A percentile compares a stretch with the other conserved stretches of the same genome.
Conservation (phyloP, 1,140 invertebrate genomes). For the Hypsibius dujardini region DNA sequence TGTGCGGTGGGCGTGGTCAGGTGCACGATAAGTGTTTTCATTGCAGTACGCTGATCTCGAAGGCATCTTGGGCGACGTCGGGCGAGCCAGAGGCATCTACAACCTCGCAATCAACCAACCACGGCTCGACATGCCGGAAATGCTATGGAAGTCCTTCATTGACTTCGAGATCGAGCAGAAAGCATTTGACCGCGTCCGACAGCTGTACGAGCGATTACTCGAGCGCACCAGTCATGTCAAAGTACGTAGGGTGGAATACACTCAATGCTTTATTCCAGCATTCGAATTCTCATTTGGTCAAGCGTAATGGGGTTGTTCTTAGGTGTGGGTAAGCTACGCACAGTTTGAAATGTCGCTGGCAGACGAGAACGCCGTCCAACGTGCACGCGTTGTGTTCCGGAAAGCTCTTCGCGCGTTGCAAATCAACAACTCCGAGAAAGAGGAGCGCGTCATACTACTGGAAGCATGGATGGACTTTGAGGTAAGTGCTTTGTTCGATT, state of each 20-base stretch:
- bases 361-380: slow-evolving; percentile 39
- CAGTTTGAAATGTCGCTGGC: slow-evolving; percentile 69
- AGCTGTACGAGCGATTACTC: slow-evolving; percentile 77
- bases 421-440: slow-evolving; percentile 49
- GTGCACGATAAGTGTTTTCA: slow-evolving; percentile 22
- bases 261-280: too few relatives aligned
- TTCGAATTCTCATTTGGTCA: too few relatives aligned
- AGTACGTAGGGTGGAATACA: slow-evolving; percentile 35
- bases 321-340: slow-evolving; percentile 91
- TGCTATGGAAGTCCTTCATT: slow-evolving; percentile 95
- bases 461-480: slow-evolving; percentile 95
- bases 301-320: not conserved
- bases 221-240: slow-evolving; percentile 92
- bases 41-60: slow-evolving; percentile 82
- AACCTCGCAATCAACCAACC: slow-evolving; percentile 77
- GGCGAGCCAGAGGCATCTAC: slow-evolving; percentile 79
- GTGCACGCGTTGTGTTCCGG: slow-evolving; percentile 67
- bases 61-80: slow-evolving; percentile 77
- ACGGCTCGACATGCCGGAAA: slow-evolving; percentile 91
- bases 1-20: not conserved
- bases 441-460: slow-evolving; percentile 72
- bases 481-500: slow-evolving; percentile 26
- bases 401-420: slow-evolving; percentile 59
- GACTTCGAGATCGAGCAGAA: slow-evolving; percentile 92
- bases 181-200: slow-evolving; percentile 67